Conservation (phyloP, 2,113 vertebrate species). For the Forbesichthys papilliferus region DNA sequence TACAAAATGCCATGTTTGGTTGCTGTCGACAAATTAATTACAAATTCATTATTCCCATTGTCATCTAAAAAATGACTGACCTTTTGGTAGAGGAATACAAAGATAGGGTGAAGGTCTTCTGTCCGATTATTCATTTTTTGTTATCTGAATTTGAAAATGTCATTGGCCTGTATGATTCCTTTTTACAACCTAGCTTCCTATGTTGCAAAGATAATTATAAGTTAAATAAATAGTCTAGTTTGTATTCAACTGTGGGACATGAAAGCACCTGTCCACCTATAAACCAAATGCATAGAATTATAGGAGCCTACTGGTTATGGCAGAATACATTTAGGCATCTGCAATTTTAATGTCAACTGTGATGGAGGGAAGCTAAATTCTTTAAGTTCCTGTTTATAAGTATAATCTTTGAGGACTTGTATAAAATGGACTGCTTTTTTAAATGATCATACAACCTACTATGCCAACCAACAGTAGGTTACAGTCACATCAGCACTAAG, state of each 20-base stretch:
- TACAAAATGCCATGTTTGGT: conserved; percentile 72
- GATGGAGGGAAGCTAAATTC: too few relatives aligned
- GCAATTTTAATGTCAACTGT: too few relatives aligned
- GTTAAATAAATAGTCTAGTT: conserved; percentile 2
- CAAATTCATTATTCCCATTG: conserved; percentile 69
- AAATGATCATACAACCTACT: too few relatives aligned
- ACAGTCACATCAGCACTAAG: too few relatives aligned
- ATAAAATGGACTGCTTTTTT: too few relatives aligned
- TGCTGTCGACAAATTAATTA: conserved; percentile 68
- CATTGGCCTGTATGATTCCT: conserved; percentile 51
- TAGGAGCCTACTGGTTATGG: too few relatives aligned
- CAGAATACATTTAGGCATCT: too few relatives aligned
- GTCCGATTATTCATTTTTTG: conserved; percentile 51
- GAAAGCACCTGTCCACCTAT: conserved; percentile 7
- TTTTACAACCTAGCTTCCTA: conserved; percentile 12
- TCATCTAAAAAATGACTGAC: conserved; percentile 64
- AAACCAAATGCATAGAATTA: too few relatives aligned
- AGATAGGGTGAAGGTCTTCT: conserved; percentile 61
- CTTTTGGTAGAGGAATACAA: conserved; percentile 62
- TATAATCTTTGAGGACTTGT: too few relatives aligned
- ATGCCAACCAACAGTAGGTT: too few relatives aligned
- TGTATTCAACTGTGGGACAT: neutral
- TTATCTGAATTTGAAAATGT: conserved; percentile 79
- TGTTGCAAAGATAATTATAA: conserved; percentile 3
- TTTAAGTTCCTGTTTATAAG: too few relatives aligned